Base-by-base conservation (phyloP, 2,888 invertebrate species). In the Drosophila monieri region DNA sequence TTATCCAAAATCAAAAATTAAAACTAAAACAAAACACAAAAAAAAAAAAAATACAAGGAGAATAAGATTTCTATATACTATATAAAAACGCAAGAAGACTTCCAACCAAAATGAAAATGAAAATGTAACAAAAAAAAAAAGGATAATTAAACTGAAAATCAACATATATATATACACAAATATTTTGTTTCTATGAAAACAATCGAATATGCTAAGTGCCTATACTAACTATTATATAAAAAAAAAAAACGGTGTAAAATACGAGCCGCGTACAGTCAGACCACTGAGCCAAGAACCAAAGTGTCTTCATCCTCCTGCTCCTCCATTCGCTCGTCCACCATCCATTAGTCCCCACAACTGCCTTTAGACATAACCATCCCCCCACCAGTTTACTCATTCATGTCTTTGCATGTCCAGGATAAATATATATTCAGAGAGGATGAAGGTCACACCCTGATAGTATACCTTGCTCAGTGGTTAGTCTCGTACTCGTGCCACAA, bases 191-290 rank as follows among this genome's bases (percentile, higher is more conserved):
- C 79, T 81, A 81, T 77, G 65, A 80, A 81, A 78, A 84, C 80
- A 78, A 79, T 74, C 84, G 80, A 84, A 85, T 84, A 83, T 78
- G 84, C 78, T 85, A 84, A 83, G 85, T 85, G 85, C 76, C 80
- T 81, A 83, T 77, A 77, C 78, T 76, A 85, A 71, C 77, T 62
- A 70, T 51, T 67, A 55, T 48, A 52, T 58, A 49, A 54, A 23
- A 18, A 18, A 18, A 18, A 18, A 18, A 18, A 54, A 43, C 15
- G 30, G 46, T 44, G 46, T 47, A 59, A 64, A 35, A 66, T 25
- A 35, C 43, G 48, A 54, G 48, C 15, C 5, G 41, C 30, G 65
- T 66, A 71, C 61, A 59, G 60, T 64, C 68, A 44, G 71, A 59
- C 74, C 77, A 77, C 77, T 85, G 76, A 74, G 78, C 58, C 69